Conservation (phyloP, 2,113 vertebrate genomes). For the Verasper variegatus region DNA sequence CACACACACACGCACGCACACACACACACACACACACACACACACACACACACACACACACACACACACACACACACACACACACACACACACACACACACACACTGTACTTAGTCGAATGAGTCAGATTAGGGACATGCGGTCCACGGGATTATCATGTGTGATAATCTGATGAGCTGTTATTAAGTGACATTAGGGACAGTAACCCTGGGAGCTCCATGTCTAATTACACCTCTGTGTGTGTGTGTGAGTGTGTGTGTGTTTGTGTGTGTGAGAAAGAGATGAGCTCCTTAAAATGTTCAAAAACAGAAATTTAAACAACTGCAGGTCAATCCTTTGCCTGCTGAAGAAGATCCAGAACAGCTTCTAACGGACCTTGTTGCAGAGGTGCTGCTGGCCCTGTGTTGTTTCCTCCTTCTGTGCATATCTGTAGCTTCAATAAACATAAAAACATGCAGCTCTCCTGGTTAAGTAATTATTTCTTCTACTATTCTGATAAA, state of each 20-base stretch:
- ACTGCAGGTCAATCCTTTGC: no score
- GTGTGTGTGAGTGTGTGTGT: neutral
- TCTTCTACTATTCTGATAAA: no score
- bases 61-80: neutral
- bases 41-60: neutral
- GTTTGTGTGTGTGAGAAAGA: no score
- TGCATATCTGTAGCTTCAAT: no score
- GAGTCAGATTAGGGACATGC: conserved; percentile 15
- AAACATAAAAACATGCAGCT: no score
- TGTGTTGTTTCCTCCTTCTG: no score
- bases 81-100: neutral
- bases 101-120: neutral
- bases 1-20: neutral
- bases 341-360: no score
- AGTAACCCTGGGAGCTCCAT: neutral
- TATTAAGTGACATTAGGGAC: neutral
- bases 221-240: neutral
- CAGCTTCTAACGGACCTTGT: no score
- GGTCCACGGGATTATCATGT: conserved; percentile 44
- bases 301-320: no score
- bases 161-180: conserved; percentile 26
- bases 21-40: neutral
- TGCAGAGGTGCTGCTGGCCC: no score
- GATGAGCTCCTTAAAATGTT: no score
- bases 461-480: no score